Conservation (phyloP, 2,888 invertebrate genomes). For the Hydrotaea cyrtoneurina region DNA sequence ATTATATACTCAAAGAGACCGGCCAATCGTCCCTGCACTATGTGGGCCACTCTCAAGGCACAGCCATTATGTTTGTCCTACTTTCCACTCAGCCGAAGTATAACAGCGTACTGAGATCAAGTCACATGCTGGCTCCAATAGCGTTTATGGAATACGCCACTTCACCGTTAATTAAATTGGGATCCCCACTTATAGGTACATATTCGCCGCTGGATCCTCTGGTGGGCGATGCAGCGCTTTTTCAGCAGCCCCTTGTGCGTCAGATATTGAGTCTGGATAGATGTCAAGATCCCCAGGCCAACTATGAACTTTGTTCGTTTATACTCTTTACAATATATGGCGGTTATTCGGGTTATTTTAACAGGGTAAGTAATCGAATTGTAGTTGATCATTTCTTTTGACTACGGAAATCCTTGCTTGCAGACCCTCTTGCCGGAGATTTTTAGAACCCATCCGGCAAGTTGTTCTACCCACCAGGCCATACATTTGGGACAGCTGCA, state of each 20-base stretch:
- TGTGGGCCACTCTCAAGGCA: slow-evolving; percentile 90
- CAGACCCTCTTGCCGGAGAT: not conserved
- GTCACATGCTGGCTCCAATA: slow-evolving; percentile 83
- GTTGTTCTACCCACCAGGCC: not conserved
- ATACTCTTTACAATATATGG: no score
- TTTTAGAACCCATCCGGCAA: not conserved
- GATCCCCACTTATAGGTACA: not conserved
- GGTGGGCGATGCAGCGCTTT: not conserved
- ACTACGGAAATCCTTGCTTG: not conserved
- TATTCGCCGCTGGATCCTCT: not conserved
- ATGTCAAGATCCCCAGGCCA: no score
- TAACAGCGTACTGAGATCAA: slow-evolving; percentile 82
- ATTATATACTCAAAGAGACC: slow-evolving; percentile 85
- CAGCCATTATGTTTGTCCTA: slow-evolving; percentile 83
- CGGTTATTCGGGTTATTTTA: not conserved
- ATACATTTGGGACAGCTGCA: not conserved
- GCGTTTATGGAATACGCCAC: slow-evolving; percentile 79
- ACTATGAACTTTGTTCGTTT: no score
- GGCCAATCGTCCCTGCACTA: slow-evolving; percentile 86
- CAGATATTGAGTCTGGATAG: no score
- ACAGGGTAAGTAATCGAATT: not conserved
- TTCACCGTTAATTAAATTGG: not conserved
- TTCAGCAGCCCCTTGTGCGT: not conserved
- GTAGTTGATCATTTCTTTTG: no score
- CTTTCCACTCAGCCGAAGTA: slow-evolving; percentile 82